phyloP scores from a whole-genome alignment of 2,888 invertebrate genomes.

The Tribolium freemani region DNA sequence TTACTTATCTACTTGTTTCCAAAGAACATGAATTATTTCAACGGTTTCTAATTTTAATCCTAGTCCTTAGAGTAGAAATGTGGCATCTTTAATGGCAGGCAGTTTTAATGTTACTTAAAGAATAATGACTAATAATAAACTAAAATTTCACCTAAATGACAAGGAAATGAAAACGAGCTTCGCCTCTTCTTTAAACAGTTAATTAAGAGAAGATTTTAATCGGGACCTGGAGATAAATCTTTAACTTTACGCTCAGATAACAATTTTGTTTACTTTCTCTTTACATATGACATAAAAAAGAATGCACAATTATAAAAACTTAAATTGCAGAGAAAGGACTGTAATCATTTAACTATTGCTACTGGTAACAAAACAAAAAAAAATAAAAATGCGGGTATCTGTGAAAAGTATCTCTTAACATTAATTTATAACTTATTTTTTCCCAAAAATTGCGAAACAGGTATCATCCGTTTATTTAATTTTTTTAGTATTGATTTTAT shows the following conservation, averaged over 20 bases:
- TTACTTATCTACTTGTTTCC: too few relatives aligned
- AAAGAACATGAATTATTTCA: too few relatives aligned
- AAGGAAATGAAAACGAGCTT: background rate
- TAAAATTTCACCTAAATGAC: background rate
- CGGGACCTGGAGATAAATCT: background rate
- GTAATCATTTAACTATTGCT: background rate
- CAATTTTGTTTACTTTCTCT: background rate
- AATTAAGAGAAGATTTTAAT: background rate
- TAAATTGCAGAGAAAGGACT: background rate
- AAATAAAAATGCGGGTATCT: too few relatives aligned
- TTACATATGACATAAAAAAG: background rate
- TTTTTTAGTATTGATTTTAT: too few relatives aligned
- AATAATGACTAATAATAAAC: background rate
- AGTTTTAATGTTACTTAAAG: background rate
- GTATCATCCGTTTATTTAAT: too few relatives aligned
- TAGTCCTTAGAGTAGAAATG: too few relatives aligned
- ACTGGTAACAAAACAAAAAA: too few relatives aligned
- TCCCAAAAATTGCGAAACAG: too few relatives aligned
- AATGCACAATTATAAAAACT: background rate
- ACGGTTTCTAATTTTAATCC: too few relatives aligned
- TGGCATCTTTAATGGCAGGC: background rate
- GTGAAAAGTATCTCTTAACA: too few relatives aligned
- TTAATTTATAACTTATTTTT: too few relatives aligned
- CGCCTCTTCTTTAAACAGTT: background rate
- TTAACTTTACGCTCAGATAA: background rate